Percentiles rank a stretch among this genome's conserved stretches.
Conservation (phyloP, 2,797 vertebrate species). For the Danio albolineatus region DNA sequence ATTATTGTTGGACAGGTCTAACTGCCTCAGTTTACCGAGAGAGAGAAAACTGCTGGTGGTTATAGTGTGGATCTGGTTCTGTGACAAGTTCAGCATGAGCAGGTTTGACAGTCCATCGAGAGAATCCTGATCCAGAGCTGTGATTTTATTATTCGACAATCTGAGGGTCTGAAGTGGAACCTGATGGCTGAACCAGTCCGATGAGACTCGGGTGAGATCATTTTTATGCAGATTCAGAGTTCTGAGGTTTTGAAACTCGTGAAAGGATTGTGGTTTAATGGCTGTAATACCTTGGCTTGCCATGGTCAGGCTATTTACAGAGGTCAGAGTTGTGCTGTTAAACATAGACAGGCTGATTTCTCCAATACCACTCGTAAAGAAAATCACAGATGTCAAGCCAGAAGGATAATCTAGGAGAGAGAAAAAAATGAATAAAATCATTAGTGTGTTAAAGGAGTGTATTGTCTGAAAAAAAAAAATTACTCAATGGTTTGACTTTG, state of each 20-base stretch:
- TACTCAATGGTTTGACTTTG: background rate
- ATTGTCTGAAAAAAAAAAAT: background rate
- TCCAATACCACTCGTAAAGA: slow-evolving; percentile 61
- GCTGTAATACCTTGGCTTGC: slow-evolving; percentile 61
- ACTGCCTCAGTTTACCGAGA: slow-evolving; percentile 59
- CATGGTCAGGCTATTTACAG: slow-evolving; percentile 72
- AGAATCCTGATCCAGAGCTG: slow-evolving; percentile 45
- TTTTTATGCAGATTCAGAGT: slow-evolving; percentile 71
- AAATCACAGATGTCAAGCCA: slow-evolving; percentile 64
- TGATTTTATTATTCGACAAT: slow-evolving; percentile 67
- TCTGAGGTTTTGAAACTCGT: slow-evolving; percentile 68
- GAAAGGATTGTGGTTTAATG: slow-evolving; percentile 68
- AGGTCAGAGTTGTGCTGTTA: slow-evolving; percentile 65
- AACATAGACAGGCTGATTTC: slow-evolving; percentile 72
- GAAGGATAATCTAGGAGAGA: slow-evolving; percentile 64
- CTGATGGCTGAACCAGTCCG: slow-evolving; percentile 72
- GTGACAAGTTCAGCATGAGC: slow-evolving; percentile 61
- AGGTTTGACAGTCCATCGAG: slow-evolving; percentile 65
- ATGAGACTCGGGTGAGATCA: slow-evolving; percentile 59
- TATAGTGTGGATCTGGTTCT: slow-evolving; percentile 71
- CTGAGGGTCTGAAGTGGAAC: slow-evolving; percentile 61
- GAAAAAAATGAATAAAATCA: background rate
- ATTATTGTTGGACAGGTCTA: slow-evolving; percentile 78
- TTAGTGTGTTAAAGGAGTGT: background rate
- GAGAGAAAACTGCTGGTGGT: slow-evolving; percentile 59